Conservation (phyloP, 2,888 invertebrate genomes). For the Pogonocherus hispidulus region DNA sequence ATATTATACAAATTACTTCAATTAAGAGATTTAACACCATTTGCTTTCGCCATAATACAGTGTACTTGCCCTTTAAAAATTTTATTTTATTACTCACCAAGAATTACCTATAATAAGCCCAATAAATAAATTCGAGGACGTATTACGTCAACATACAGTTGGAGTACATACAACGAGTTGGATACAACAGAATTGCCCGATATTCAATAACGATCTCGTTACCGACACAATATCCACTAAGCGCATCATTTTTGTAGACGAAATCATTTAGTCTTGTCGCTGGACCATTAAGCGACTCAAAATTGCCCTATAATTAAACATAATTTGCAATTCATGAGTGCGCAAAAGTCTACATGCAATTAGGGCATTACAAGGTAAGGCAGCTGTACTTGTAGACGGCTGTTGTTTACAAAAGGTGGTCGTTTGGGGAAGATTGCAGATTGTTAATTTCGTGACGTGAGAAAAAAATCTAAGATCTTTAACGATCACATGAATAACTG, state of each 20-base stretch:
- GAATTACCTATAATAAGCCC: too few species aligned
- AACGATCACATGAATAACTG: too few species aligned
- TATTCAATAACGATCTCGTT: too few species aligned
- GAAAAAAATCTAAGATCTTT: not conserved
- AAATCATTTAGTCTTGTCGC: conserved; percentile 37
- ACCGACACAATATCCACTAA: conserved; percentile 13
- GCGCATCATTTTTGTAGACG: conserved; percentile 35
- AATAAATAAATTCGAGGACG: too few species aligned
- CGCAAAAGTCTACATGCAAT: conserved; percentile 37
- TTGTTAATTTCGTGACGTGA: not conserved
- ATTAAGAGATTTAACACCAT: too few species aligned
- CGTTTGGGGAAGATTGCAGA: not conserved
- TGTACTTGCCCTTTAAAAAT: too few species aligned
- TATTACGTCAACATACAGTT: too few species aligned
- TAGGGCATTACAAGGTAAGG: conserved; percentile 33
- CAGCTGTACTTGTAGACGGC: conserved; percentile 25
- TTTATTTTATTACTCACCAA: too few species aligned
- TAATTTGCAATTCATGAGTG: conserved; percentile 39
- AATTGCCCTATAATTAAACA: conserved; percentile 35
- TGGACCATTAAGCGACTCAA: conserved; percentile 34
- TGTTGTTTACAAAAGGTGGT: conserved; percentile 18
- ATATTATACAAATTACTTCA: too few species aligned
- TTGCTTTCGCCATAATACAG: too few species aligned
- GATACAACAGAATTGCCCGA: too few species aligned
- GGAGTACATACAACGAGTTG: too few species aligned